Percentiles rank a stretch among this genome's conserved stretches.
Conservation (phyloP, 2,113 vertebrate genomes). For the Hyaena hyaena region DNA sequence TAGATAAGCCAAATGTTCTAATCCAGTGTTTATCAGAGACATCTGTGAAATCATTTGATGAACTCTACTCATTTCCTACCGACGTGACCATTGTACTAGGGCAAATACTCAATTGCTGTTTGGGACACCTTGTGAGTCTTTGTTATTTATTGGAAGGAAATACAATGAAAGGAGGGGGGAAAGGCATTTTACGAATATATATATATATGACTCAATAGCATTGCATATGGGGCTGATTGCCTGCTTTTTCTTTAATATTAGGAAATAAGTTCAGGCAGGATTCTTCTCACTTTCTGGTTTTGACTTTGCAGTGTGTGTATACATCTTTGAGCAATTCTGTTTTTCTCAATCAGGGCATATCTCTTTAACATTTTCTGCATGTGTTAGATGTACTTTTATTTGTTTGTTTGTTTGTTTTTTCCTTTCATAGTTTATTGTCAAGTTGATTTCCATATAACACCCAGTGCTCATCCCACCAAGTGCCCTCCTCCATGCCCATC, state of each 20-base stretch:
- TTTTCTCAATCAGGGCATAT: background rate
- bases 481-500: no score
- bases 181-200: background rate
- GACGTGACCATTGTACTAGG: accelerated
- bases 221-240: background rate
- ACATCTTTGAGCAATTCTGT: background rate
- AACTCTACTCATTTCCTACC: background rate
- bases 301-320: background rate
- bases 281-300: background rate
- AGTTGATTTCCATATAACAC: no score
- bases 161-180: background rate
- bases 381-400: background rate
- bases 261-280: background rate
- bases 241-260: background rate
- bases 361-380: background rate
- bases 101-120: background rate
- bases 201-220: background rate
- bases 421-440: no score
- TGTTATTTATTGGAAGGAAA: background rate
- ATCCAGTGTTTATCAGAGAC: background rate
- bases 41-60: background rate
- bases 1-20: background rate
- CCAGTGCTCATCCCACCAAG: no score
- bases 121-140: background rate
- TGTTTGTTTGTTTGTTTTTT: no score